Evolutionary conservation across 2,113 vertebrate species (phyloP).

Genomic region (Colistium nudipinnis): DNA sequence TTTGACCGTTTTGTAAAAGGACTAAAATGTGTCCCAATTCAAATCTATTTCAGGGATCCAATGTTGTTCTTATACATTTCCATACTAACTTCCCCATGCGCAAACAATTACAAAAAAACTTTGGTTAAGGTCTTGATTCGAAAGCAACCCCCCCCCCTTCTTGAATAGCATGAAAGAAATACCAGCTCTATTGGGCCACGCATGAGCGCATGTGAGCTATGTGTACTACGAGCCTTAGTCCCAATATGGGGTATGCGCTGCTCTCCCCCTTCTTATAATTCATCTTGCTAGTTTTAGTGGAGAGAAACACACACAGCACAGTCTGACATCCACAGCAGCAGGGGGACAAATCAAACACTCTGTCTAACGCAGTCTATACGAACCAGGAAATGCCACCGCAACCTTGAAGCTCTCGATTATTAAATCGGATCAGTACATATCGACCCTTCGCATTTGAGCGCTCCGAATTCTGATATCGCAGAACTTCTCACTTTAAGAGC

Average conservation of each 20-base stretch:
- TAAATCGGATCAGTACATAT: slow-evolving; percentile 10
- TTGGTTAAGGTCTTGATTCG: slow-evolving; percentile 63
- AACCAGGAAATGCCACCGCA: slow-evolving; percentile 11
- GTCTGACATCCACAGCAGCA: slow-evolving; percentile 14
- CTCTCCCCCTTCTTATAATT: slow-evolving; percentile 56
- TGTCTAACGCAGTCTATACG: slow-evolving; percentile 7
- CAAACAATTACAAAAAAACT: slow-evolving; percentile 47
- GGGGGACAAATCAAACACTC: slow-evolving; percentile 6
- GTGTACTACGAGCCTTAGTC: slow-evolving; percentile 75
- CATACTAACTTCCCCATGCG: slow-evolving; percentile 5
- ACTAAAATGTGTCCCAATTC: not conserved
- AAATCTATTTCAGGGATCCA: not conserved
- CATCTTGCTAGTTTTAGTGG: slow-evolving; percentile 54
- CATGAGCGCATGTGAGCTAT: slow-evolving; percentile 85
- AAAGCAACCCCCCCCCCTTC: slow-evolving; percentile 58
- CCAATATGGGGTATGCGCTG: slow-evolving; percentile 67
- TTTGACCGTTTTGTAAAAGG: slow-evolving; percentile 5
- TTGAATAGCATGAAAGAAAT: slow-evolving; percentile 81
- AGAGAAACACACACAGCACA: slow-evolving; percentile 26
- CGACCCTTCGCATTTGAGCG: slow-evolving; percentile 31
- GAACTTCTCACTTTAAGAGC: slow-evolving; percentile 58
- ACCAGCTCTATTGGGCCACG: slow-evolving; percentile 82
- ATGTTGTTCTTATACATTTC: slow-evolving; percentile 7
- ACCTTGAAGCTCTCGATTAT: not conserved
- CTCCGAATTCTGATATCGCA: slow-evolving; percentile 62